phyloP scores from a whole-genome alignment of 2,888 invertebrate species.

The Abscondita cerata region DNA sequence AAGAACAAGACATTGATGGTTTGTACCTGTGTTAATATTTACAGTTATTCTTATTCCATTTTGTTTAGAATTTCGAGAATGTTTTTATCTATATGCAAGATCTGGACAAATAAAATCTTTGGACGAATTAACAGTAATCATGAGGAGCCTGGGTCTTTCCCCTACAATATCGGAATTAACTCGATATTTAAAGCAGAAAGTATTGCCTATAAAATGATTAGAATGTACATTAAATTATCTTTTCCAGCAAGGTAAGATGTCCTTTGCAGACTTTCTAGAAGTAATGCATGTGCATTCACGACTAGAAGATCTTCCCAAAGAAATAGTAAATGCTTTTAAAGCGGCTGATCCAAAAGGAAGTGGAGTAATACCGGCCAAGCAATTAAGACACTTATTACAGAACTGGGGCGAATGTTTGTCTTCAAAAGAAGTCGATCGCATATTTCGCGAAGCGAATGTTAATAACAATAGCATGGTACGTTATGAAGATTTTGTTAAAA shows the following conservation, averaged over 20 bases:
- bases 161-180: slow-evolving; percentile 92
- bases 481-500: slow-evolving; percentile 93
- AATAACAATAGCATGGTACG: slow-evolving; percentile 78
- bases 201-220: slow-evolving; percentile 23
- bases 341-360: slow-evolving; percentile 80
- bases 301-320: slow-evolving; percentile 82
- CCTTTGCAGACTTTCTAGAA: slow-evolving; percentile 94
- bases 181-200: slow-evolving; percentile 76
- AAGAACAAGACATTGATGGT: slow-evolving; percentile 96
- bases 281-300: slow-evolving; percentile 92
- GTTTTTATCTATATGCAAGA: slow-evolving; percentile 92
- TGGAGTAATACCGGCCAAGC: slow-evolving; percentile 80
- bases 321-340: slow-evolving; percentile 88
- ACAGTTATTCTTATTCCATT: slow-evolving; percentile 12
- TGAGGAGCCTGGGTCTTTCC: slow-evolving; percentile 93
- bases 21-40: slow-evolving; percentile 51
- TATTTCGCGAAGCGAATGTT: slow-evolving; percentile 91
- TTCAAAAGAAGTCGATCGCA: slow-evolving; percentile 81
- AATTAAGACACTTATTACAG: slow-evolving; percentile 84
- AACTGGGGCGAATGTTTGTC: slow-evolving; percentile 92
- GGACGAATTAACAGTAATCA: slow-evolving; percentile 91
- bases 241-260: slow-evolving; percentile 82
- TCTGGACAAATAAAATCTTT: slow-evolving; percentile 87
- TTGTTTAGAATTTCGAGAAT: slow-evolving; percentile 90
- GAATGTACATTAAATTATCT: background rate